A percentile compares a stretch with the other conserved stretches of the same genome.
Evolutionary conservation across 2,888 invertebrate species (phyloP).

Genomic region (Trichacis sp.): DNA sequence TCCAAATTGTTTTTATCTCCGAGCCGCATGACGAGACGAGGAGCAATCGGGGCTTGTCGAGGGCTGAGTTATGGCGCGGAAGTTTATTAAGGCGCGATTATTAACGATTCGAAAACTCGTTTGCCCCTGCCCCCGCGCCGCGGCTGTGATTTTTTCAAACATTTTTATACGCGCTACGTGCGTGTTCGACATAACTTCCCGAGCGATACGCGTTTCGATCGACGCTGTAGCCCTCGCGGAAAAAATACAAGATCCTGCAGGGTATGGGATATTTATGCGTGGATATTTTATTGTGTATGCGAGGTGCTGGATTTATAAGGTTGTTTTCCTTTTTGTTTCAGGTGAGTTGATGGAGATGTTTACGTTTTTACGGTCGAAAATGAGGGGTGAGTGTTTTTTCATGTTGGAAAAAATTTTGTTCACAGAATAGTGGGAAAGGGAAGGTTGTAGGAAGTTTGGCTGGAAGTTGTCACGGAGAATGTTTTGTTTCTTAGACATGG

Average conservation of each 20-base stretch:
- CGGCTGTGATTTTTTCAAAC: not conserved
- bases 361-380: too few relatives aligned
- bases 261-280: too few relatives aligned
- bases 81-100: constrained; percentile 36
- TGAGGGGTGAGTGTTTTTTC: too few relatives aligned
- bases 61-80: constrained; percentile 46
- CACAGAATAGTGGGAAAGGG: too few relatives aligned
- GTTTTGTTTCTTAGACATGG: too few relatives aligned
- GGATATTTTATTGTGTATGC: too few relatives aligned
- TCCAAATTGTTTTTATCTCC: constrained; percentile 48
- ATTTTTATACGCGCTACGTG: not conserved
- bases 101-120: constrained; percentile 30
- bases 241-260: not conserved
- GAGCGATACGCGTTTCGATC: constrained; percentile 11
- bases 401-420: not conserved
- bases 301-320: too few relatives aligned
- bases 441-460: too few relatives aligned
- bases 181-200: constrained; percentile 12
- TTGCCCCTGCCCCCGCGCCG: not conserved
- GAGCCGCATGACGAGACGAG: constrained; percentile 30
- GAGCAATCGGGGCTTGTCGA: constrained; percentile 34
- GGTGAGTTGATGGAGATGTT: not conserved
- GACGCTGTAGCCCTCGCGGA: too few relatives aligned
- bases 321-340: constrained; percentile 2
- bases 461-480: too few relatives aligned